phyloP scores from a whole-genome alignment of 1,140 invertebrate species.

The Bombus soroeensis region DNA sequence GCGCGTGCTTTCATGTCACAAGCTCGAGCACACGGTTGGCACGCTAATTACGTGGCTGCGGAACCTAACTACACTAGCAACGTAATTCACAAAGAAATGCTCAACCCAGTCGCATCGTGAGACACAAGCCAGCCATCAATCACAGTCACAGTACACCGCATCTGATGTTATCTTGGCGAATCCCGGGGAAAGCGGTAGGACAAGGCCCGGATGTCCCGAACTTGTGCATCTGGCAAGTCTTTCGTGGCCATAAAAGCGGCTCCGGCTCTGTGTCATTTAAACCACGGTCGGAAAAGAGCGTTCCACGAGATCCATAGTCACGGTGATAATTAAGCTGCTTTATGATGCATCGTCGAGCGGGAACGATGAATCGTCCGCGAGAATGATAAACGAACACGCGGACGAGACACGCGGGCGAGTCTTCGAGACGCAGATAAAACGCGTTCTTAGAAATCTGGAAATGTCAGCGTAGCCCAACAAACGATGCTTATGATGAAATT shows the following conservation, averaged over 20 bases:
- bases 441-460: conserved; percentile 15
- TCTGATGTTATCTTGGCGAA: too few relatives aligned
- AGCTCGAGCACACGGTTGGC: too few relatives aligned
- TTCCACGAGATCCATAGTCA: conserved; percentile 22
- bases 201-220: background rate
- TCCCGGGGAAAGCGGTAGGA: background rate
- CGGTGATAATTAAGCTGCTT: conserved; percentile 37
- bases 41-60: too few relatives aligned
- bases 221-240: background rate
- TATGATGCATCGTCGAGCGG: conserved; percentile 35
- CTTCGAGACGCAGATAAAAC: conserved; percentile 1
- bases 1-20: too few relatives aligned
- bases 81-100: background rate
- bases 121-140: background rate
- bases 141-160: background rate
- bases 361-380: conserved; percentile 41
- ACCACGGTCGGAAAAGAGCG: background rate
- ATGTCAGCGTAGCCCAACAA: background rate
- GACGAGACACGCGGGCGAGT: background rate
- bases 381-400: conserved; percentile 36
- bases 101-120: background rate
- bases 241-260: conserved; percentile 23
- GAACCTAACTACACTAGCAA: too few relatives aligned
- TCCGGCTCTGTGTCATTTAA: conserved; percentile 26
- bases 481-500: background rate